Evolutionary conservation across 1,140 invertebrate genomes (phyloP).

Genomic region (Ips typographus): DNA sequence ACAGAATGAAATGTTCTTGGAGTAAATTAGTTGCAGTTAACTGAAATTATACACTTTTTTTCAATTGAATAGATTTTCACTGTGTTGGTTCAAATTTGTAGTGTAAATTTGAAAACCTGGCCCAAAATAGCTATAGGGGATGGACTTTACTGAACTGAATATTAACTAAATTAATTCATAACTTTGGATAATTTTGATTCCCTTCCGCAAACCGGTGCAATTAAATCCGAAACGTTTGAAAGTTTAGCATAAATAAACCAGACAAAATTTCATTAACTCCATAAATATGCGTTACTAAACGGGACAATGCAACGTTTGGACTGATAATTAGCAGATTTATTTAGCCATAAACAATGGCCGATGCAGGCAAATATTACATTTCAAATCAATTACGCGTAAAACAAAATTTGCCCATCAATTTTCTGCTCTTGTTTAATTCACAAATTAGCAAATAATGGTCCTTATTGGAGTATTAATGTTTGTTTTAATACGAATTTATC

Average conservation of each 20-base stretch:
- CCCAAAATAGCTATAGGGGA: no score
- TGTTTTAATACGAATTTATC: slow-evolving; percentile 10
- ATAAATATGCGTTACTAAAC: neutral
- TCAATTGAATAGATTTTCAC: no score
- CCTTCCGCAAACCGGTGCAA: neutral
- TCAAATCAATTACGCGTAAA: slow-evolving; percentile 15
- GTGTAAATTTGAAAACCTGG: no score
- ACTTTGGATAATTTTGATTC: no score
- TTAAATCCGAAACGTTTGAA: neutral
- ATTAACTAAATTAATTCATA: no score
- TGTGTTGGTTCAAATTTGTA: no score
- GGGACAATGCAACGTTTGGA: neutral
- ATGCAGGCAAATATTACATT: slow-evolving; percentile 19
- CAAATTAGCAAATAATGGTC: slow-evolving; percentile 15
- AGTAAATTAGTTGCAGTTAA: neutral
- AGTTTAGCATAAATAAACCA: neutral
- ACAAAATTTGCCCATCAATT: slow-evolving; percentile 19
- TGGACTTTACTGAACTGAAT: no score
- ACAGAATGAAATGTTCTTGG: neutral
- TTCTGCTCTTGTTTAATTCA: slow-evolving; percentile 12
- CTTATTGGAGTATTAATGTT: slow-evolving; percentile 15
- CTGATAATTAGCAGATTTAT: slow-evolving; percentile 17
- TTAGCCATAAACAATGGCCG: slow-evolving; percentile 16
- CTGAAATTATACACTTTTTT: no score
- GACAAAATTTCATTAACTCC: neutral